Evolutionary conservation across 2,113 vertebrate genomes (phyloP), one percentile per base, ranked within the genome.

Genomic region (Oreotragus oreotragus): DNA sequence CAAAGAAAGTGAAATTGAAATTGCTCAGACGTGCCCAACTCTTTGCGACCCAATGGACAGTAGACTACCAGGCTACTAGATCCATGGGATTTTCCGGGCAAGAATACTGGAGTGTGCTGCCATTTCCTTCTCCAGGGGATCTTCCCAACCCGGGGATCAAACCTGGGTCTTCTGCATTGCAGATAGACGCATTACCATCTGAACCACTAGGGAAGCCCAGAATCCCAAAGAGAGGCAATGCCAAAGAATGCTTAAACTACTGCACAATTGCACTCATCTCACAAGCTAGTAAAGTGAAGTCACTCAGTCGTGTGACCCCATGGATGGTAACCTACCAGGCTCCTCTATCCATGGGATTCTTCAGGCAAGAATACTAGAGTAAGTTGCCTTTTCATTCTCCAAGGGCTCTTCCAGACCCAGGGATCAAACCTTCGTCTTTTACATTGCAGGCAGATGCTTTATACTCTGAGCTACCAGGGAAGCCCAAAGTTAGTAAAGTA

Each of bases 271-370:
- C 60, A 33, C 30, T 64, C 14, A 16, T 33, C 60, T 64, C 30
- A 33, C 60, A 64, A 16, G 14, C 6, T 66, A n/a, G 33, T n/a
- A 66, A n/a, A n/a, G 33, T 19, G 33, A n/a, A 66, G 7, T n/a
- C 0, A 1, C 33, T 66, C 33, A 5, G 33, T 66, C 7, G 0
- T 66, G 16, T 66, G 62, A 66, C 33, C 3, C 33, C 0, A 0
- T 66, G 62, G 62, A 66, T 8, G 19, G 33, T 66, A 66, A 16
- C 62, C 62, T n/a, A n/a, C 33, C 4, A 66, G 16, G 16, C 16
- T 66, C 33, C 33, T n/a, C 3, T 17, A 15, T 66, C 62, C 16
- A n/a, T 66, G 4, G 33, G 16, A n/a, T 66, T 66, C 3, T n/a
- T 17, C 16, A n/a, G 33, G 33, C 62, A 66, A 66, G 30, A n/a